Conservation (phyloP, 2,888 invertebrate genomes). For the Ctenicera cuprea region DNA sequence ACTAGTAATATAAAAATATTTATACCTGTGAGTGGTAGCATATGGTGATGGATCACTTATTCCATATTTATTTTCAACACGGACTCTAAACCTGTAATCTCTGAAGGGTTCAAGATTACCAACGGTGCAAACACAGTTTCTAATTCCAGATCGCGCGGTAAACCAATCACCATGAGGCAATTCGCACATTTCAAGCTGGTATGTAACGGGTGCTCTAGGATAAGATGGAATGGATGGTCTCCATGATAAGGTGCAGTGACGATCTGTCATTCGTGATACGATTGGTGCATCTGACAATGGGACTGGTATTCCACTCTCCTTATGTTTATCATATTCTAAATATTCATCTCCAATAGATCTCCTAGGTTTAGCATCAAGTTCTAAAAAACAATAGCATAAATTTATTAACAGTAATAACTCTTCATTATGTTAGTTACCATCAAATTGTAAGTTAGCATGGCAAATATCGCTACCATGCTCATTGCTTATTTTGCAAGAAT, state of each 20-base stretch:
- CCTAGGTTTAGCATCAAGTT: slow-evolving; percentile 80
- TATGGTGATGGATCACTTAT: slow-evolving; percentile 97
- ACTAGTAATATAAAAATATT: not conserved
- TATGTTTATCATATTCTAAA: slow-evolving; percentile 88
- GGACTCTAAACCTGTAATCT: slow-evolving; percentile 95
- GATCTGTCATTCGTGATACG: slow-evolving; percentile 93
- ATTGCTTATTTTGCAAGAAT: slow-evolving; percentile 88
- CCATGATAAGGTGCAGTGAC: slow-evolving; percentile 93
- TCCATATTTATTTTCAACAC: slow-evolving; percentile 97
- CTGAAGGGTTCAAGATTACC: slow-evolving; percentile 92
- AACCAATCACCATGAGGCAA: slow-evolving; percentile 95
- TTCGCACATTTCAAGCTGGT: slow-evolving; percentile 96
- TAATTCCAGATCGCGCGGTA: slow-evolving; percentile 88
- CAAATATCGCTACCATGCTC: slow-evolving; percentile 89
- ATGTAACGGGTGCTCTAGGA: slow-evolving; percentile 92
- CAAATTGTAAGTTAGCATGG: slow-evolving; percentile 86
- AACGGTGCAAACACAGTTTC: slow-evolving; percentile 93
- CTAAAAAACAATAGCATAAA: slow-evolving; percentile 68
- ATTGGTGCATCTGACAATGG: slow-evolving; percentile 93
- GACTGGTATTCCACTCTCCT: slow-evolving; percentile 88
- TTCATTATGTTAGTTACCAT: slow-evolving; percentile 76
- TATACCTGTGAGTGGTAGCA: slow-evolving; percentile 82
- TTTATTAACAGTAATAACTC: not conserved
- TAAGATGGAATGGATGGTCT: slow-evolving; percentile 92
- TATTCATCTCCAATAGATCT: slow-evolving; percentile 86